phyloP scores from a whole-genome alignment of 2,888 invertebrate genomes.

The Elaeidobius kamerunicus region DNA sequence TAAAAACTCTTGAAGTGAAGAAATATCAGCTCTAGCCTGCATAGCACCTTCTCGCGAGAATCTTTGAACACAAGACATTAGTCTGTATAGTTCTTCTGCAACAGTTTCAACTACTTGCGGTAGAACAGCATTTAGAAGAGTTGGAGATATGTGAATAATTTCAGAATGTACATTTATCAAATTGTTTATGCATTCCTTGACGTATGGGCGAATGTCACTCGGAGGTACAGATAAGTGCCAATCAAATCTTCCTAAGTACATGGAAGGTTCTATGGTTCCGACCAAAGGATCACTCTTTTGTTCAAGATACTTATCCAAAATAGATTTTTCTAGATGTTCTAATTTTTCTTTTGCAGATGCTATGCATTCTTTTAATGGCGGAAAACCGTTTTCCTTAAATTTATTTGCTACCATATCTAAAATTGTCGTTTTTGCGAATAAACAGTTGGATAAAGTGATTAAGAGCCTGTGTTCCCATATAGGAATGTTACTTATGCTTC shows the following conservation, averaged over 20 bases:
- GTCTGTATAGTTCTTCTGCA: slow-evolving; percentile 85
- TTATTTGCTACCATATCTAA: slow-evolving; percentile 68
- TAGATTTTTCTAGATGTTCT: slow-evolving; percentile 57
- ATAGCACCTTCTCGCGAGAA: slow-evolving; percentile 68
- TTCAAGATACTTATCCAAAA: slow-evolving; percentile 81
- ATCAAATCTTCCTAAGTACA: slow-evolving; percentile 88
- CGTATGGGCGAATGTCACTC: slow-evolving; percentile 79
- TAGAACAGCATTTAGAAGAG: slow-evolving; percentile 68
- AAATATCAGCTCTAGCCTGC: slow-evolving; percentile 78
- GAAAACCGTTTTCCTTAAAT: slow-evolving; percentile 70
- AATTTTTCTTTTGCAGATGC: slow-evolving; percentile 65
- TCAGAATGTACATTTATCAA: slow-evolving; percentile 75
- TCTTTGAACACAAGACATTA: slow-evolving; percentile 75
- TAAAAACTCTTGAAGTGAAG: slow-evolving; percentile 64
- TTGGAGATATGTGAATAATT: slow-evolving; percentile 74
- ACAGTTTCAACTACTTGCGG: slow-evolving; percentile 86
- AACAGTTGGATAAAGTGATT: slow-evolving; percentile 85
- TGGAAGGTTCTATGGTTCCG: slow-evolving; percentile 93
- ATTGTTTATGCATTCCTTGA: slow-evolving; percentile 84
- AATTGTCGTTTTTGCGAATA: slow-evolving; percentile 73
- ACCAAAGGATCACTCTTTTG: slow-evolving; percentile 92
- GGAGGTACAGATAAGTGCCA: slow-evolving; percentile 77
- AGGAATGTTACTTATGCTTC: slow-evolving; percentile 46
- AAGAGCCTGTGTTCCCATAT: slow-evolving; percentile 79
- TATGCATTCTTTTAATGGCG: slow-evolving; percentile 65